Evolutionary conservation across 2,888 invertebrate species (phyloP).

Genomic region (Punctoribates punctum): DNA sequence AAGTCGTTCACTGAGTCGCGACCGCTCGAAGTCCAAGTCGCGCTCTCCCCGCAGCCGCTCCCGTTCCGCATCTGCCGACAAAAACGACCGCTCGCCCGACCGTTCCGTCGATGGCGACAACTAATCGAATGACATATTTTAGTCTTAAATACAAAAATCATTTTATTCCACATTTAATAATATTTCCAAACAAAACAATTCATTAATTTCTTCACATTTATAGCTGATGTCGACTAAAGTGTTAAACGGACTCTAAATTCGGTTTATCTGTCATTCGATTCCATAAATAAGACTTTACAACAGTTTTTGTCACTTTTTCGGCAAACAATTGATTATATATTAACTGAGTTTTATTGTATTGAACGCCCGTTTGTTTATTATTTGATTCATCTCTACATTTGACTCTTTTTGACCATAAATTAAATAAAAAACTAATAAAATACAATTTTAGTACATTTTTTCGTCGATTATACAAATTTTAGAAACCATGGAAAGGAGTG

Average conservation of each 20-base stretch:
- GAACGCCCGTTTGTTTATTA: no score
- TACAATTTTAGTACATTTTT: no score
- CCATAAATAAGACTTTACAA: no score
- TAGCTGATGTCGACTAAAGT: background rate
- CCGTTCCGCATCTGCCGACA: slow-evolving; percentile 39
- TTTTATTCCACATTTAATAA: background rate
- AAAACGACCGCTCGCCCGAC: slow-evolving; percentile 33
- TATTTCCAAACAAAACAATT: background rate
- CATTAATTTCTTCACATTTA: background rate
- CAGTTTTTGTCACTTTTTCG: no score
- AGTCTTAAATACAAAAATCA: background rate
- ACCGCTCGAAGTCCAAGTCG: slow-evolving; percentile 29
- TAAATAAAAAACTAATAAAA: no score
- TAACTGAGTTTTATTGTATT: no score
- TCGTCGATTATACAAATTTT: no score
- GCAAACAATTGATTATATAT: no score
- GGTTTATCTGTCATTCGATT: background rate
- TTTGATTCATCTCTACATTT: no score
- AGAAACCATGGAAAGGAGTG: no score
- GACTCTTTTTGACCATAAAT: no score
- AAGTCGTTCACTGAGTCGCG: slow-evolving; percentile 16
- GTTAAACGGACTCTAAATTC: background rate
- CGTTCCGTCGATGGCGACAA: slow-evolving; percentile 1
- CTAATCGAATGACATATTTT: background rate
- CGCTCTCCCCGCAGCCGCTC: slow-evolving; percentile 38